These are phyloP conservation scores for Harmothoe impar DNA, from an alignment of 2,888 invertebrate genomes.

Conservation along the genomic window DNA sequence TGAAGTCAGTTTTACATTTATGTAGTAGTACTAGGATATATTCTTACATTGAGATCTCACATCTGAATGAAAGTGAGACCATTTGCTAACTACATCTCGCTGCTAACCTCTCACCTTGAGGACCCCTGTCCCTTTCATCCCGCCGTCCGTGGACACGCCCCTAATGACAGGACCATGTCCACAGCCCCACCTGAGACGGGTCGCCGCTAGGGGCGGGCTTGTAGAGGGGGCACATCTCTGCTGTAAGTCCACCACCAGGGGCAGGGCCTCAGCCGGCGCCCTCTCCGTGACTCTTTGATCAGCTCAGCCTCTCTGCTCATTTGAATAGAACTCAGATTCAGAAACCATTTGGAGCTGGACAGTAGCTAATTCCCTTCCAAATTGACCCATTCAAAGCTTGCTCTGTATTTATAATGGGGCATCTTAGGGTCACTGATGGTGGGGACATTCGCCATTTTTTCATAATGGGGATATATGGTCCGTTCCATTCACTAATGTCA, in stretches of 20 bases:
- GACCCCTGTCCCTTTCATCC: not conserved
- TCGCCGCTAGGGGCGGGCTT: not conserved
- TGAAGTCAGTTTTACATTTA: too few species aligned
- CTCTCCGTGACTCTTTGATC: not conserved
- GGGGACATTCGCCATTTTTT: too few species aligned
- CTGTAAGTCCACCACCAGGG: not conserved
- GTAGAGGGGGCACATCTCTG: not conserved
- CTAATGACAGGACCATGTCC: not conserved
- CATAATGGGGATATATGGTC: too few species aligned
- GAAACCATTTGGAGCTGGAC: not conserved
- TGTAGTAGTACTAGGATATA: too few species aligned
- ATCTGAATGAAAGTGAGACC: too few species aligned
- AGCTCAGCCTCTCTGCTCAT: not conserved
- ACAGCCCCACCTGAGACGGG: not conserved
- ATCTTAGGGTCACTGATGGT: not conserved
- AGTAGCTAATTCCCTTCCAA: not conserved
- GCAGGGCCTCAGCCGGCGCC: not conserved
- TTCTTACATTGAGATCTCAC: too few species aligned
- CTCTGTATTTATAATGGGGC: not conserved
- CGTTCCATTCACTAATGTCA: too few species aligned
- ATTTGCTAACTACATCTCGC: too few species aligned
- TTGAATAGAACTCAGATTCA: constrained; percentile 32
- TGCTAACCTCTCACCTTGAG: too few species aligned
- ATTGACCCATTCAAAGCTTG: not conserved
- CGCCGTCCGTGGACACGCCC: not conserved